Evolutionary conservation across 2,888 invertebrate species (phyloP), one percentile per base, ranked within the genome.

Genomic region (Tanypteryx hageni): DNA sequence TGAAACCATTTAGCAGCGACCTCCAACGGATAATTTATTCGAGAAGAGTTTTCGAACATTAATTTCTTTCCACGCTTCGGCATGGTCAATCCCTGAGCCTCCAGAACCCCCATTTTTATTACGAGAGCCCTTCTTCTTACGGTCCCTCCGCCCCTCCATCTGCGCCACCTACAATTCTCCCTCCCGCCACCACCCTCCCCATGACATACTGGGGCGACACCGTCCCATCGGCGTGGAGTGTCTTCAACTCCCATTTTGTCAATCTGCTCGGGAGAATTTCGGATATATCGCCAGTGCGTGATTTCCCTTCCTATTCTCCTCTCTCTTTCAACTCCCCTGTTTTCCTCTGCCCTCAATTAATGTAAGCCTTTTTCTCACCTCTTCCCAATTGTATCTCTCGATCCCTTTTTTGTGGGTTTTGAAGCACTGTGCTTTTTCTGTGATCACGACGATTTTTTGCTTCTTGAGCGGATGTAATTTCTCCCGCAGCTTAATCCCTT

Each of bases 11-110:
- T 68, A 68, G n/a, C 10, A 7, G 68, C 68, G 68, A 68, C 68
- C 68, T 68, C 86, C 61, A 27, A 86, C 86, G 86, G 31, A 31
- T 61, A 86, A 86, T 86, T 86, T 86, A 86, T 86, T 86, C 86
- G 61, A 61, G 27, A 27, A 31, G 27, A 61, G 61, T 16, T 27
- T 86, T 22, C 44, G 86, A 31, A 86, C 59, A 86, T 86, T 61
- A 61, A 86, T 86, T 64, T 61, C 57, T 59, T 86, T 86, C 86
- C 86, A 22, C 16, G 16, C 68, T 68, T 22, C 9, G 18, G 68
- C 9, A 18, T 68, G 11, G 68, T 68, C 68, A 22, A 22, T 68
- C 68, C 68, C n/a, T 68, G 68, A 68, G 68, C 68, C 68, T 68
- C 68, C 68, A 18, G 22, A 68, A 68, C 18, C 18, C 44, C 44